These are phyloP conservation scores for Camponotus pennsylvanicus DNA, from an alignment of 1,140 invertebrate species.

Conservation along the genomic window DNA sequence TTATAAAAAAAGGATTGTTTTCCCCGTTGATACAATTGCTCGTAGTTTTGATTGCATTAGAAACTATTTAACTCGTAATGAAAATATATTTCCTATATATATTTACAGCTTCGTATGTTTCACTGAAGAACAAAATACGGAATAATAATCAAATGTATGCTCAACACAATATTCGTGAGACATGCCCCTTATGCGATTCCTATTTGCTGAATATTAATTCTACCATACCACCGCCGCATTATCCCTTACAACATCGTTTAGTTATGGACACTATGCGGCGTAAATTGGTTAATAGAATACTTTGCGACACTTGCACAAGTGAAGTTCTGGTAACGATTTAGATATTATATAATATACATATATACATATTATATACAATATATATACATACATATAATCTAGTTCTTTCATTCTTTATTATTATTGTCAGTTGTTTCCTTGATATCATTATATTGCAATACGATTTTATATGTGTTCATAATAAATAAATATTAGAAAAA, in stretches of 20 bases:
- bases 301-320: slow-evolving; percentile 81
- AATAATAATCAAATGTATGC: slow-evolving; percentile 1
- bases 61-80: neutral
- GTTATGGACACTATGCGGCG: slow-evolving; percentile 80
- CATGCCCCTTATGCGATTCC: slow-evolving; percentile 82
- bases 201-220: slow-evolving; percentile 74
- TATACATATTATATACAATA: neutral
- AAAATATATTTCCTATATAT: neutral
- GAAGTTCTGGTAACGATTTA: slow-evolving; percentile 77
- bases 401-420: neutral
- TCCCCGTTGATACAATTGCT: neutral
- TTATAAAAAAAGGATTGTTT: neutral
- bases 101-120: slow-evolving; percentile 37
- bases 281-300: slow-evolving; percentile 76
- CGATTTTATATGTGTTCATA: neutral
- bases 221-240: slow-evolving; percentile 80
- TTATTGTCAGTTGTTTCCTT: neutral
- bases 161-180: slow-evolving; percentile 57
- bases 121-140: neutral
- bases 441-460: neutral
- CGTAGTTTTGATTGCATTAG: neutral
- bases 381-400: too few species aligned
- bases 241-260: slow-evolving; percentile 81
- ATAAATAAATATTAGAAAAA: neutral
- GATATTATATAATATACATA: too few species aligned